Base-by-base conservation (phyloP, 2,113 vertebrate genomes). In the Oreochromis aureus region DNA sequence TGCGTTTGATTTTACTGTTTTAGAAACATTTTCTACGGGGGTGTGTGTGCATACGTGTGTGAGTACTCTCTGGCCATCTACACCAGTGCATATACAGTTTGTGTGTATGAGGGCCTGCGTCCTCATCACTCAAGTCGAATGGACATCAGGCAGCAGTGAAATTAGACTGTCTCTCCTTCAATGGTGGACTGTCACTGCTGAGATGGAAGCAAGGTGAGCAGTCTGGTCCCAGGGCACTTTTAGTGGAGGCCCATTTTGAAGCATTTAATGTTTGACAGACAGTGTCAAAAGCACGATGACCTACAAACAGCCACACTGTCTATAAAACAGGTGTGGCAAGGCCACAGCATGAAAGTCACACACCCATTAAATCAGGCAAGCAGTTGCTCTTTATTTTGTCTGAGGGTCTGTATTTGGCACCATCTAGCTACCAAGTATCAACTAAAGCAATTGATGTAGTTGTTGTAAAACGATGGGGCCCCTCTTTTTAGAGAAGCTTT, bases 121-220 rank as follows among this genome's bases (percentile, higher is more conserved):
- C 88, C 85, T 94, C 94, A 94, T 95, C 92, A 93, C 90, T 95
- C 93, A 95, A 88, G 89, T 88, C 90, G 93, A 96, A 94, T 91
- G 89, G 94, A 92, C 85, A 90, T 88, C 92, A 94, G 93, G 92
- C 94, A 92, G 89, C 93, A 92, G 94, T 96, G 95, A 96, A 97
- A 96, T 96, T 95, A 94, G 91, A 84, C 94, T 93, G 94, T 93
- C 94, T 93, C 92, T 91, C 91, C 89, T 86, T 90, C 86, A 86
- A 32, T 88, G 86, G 91, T 94, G 93, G 89, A 91, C 95, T 94
- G 95, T 95, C 95, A 96, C 83, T 76, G 44, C 3, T 0, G 93
- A 92, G 91, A 89, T 86, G 78, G 91, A 86, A 87, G 94, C 87
- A 95, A 89, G 89, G 88, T 94, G 96, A 94, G 89, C 61, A 87